These are phyloP conservation scores for Tenodera sinensis DNA, from an alignment of 2,888 invertebrate species.

Conservation along the genomic window DNA sequence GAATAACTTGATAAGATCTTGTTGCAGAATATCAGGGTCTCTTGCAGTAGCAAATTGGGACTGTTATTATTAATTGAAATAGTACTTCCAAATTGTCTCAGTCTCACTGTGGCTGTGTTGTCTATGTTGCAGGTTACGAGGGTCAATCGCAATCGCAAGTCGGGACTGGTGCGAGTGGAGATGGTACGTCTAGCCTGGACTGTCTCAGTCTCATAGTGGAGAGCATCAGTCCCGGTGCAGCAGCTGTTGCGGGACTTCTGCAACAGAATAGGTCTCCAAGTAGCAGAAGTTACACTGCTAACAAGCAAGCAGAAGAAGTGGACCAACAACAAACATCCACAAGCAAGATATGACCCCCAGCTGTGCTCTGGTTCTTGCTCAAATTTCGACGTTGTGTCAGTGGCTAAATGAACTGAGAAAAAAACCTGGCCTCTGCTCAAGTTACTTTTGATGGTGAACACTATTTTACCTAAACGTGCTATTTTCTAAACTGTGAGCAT, in stretches of 20 bases:
- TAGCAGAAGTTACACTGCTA: background rate
- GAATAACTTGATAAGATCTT: too few relatives aligned
- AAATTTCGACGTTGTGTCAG: background rate
- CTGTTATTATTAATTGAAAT: too few relatives aligned
- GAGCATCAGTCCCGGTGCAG: constrained; percentile 50
- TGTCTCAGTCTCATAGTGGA: constrained; percentile 68
- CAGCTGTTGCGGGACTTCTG: background rate
- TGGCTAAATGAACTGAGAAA: background rate
- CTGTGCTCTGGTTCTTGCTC: background rate
- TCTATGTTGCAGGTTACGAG: constrained; percentile 46
- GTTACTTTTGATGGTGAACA: background rate
- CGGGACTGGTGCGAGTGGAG: constrained; percentile 38
- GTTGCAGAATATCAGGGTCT: too few relatives aligned
- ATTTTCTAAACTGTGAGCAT: background rate
- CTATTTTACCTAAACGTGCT: background rate
- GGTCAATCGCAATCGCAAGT: constrained; percentile 48
- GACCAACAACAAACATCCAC: background rate
- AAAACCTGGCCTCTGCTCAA: background rate
- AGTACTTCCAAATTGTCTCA: too few relatives aligned
- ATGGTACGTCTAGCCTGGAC: constrained; percentile 55
- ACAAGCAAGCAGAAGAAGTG: background rate
- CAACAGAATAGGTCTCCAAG: background rate
- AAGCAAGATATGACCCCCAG: background rate
- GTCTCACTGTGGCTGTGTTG: background rate
- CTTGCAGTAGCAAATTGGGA: too few relatives aligned